Base-by-base conservation (phyloP, 1,140 invertebrate species). In the Papilio dardanus region DNA sequence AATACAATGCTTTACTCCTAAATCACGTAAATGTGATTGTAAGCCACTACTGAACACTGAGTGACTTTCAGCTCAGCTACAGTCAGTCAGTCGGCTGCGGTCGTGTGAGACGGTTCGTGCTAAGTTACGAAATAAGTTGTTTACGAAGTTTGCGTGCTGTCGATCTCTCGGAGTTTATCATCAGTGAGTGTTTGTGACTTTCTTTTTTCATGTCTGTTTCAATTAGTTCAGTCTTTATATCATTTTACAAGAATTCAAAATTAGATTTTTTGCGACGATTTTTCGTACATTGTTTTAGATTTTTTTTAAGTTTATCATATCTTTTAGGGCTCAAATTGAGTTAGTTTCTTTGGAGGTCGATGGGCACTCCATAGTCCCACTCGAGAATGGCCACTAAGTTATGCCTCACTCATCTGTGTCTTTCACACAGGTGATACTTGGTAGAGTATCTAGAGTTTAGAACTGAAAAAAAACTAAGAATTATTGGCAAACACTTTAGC, bases 141-240 rank as follows among this genome's bases (percentile, higher is more conserved):
- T 58, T 30, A 62, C 54, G 54, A 62, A 62, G 54, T 28, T 58
- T 30, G 14, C 21, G 24, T 24, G 21, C 54, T 62, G 10, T 30
- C 14, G 14, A 24, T 28, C 21, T 30, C 54, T 28, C 12, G 54
- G 54, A 62, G 30, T 62, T 28, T 14, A 62, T 28, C 30, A 62
- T 2, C 24, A 62, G 54, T 62, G 54, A 62, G 54, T 62, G 54
- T 62, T 62, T 62, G 24, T 62, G 54, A 30, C 54, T 62, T 30
- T 62, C 24, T 62, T 62, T 28, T 62, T 62, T 28, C 14, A 62
- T 30, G 12, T 62, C 10, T 30, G 10, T 28, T 14, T 28, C 16
- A 62, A 28, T 62, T 30, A 62, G 12, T 28, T 8, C 2, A 58
- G 10, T 21, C 0, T 54, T 0, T 58, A 16, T 2, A 28, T 28